Evolutionary conservation across 2,797 vertebrate genomes (phyloP), one percentile per base, ranked within the genome.

Genomic region (Macrochelys suwanniensis): DNA sequence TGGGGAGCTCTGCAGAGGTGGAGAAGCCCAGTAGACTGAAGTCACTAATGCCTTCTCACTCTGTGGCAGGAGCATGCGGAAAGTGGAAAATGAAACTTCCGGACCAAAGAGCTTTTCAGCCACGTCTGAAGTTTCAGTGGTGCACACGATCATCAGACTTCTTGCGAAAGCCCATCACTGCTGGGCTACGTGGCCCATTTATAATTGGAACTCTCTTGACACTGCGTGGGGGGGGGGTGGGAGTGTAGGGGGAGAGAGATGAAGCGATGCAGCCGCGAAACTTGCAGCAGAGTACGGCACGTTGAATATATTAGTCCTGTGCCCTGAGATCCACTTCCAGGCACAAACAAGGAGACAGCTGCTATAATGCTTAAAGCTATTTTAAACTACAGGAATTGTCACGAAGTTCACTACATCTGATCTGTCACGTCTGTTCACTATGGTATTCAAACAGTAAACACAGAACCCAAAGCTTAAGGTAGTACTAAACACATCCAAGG

Each of bases 11-110:
- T 92, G 21, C 50, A 71, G 45, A 92, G n/a, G 80, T 59, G 80
- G 54, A 57, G 15, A 76, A 78, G 15, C 37, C n/a, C 65, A 74
- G 0, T 0, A 1, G 25, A 89, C 88, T 7, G 5, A 3, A 80
- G n/a, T 84, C 51, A 47, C 28, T 68, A 49, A 42, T 85, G 25
- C 23, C 54, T 6, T 77, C 50, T 59, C 47, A 87, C 42, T 80
- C 0, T 0, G 6, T 56, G 61, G 28, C 2, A 78, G 7, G 33
- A 92, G 45, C 87, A 93, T 68, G 85, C 74, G 82, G 89, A 94
- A 93, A 54, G 96, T 90, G 90, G 81, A 96, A 88, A 97, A 87
- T 47, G 96, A 97, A 97, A 97, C 91, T 15, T 78, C 92, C 83
- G 91, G 80, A 83, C 89, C 94, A 10, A 88, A 93, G 65, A 12